Conservation (phyloP, 2,888 invertebrate species). For the Hipparchia semele region DNA sequence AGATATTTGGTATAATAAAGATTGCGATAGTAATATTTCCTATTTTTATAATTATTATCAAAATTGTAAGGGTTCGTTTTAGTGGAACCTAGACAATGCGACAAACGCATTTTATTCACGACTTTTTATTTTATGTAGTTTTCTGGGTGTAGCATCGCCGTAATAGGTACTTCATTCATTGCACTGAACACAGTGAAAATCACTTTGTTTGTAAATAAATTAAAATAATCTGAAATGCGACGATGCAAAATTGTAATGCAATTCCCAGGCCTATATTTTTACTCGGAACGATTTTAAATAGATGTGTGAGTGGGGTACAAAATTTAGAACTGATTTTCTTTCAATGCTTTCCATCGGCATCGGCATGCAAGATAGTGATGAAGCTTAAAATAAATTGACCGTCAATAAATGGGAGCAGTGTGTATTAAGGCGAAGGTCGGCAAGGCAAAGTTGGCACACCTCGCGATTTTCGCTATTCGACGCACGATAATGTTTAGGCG, state of each 20-base stretch:
- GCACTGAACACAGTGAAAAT: no score
- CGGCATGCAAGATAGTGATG: conserved; percentile 38
- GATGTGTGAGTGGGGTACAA: neutral
- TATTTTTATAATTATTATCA: neutral
- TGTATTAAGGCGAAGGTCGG: conserved; percentile 67
- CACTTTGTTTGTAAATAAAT: no score
- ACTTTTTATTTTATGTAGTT: no score
- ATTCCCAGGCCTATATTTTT: no score
- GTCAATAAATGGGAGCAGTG: conserved; percentile 72
- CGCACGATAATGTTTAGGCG: conserved; percentile 33
- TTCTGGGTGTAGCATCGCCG: no score
- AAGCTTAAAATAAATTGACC: conserved; percentile 71
- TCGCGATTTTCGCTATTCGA: conserved; percentile 37
- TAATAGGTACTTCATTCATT: no score
- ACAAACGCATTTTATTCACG: neutral
- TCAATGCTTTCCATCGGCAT: conserved; percentile 31
- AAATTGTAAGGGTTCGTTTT: neutral
- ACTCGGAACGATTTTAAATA: no score
- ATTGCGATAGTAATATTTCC: neutral
- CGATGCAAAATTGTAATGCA: no score
- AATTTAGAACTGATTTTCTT: conserved; percentile 18
- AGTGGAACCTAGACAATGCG: neutral
- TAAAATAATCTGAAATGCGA: no score
- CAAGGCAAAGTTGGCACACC: conserved; percentile 74
- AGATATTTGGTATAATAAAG: neutral